Conservation (phyloP, 2,888 invertebrate species). For the Onthophagus sagittarius region DNA sequence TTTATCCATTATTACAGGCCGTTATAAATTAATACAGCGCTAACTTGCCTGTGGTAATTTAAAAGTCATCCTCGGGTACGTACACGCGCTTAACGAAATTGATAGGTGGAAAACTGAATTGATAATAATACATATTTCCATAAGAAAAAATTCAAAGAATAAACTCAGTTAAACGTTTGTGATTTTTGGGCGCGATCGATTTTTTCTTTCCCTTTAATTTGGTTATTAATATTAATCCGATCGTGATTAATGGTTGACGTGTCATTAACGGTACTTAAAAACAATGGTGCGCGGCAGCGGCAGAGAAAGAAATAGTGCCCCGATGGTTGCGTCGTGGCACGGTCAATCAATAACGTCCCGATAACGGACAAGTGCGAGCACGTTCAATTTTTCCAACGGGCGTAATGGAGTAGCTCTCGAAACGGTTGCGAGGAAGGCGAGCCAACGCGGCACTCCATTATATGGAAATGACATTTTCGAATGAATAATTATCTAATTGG, state of each 20-base stretch:
- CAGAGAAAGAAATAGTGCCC: neutral
- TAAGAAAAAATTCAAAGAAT: too few species aligned
- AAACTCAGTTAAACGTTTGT: too few species aligned
- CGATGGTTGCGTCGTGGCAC: neutral
- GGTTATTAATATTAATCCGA: too few species aligned
- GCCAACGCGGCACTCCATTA: neutral
- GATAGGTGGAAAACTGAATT: too few species aligned
- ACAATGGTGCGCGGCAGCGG: neutral
- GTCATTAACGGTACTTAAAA: neutral
- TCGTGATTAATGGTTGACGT: neutral
- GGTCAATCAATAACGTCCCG: neutral
- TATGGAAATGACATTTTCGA: neutral
- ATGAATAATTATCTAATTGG: neutral
- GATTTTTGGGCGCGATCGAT: too few species aligned
- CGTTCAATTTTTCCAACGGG: neutral
- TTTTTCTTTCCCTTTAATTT: too few species aligned
- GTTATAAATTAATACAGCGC: too few species aligned
- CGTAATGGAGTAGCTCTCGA: neutral
- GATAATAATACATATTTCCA: too few species aligned
- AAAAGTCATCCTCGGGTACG: too few species aligned
- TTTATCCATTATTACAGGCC: too few species aligned
- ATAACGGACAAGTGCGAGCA: neutral
- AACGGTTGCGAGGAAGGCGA: neutral
- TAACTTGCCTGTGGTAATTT: too few species aligned
- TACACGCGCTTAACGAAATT: too few species aligned